Evolutionary conservation across 2,888 invertebrate species (phyloP).

Genomic region (Chrysolina haemoptera): DNA sequence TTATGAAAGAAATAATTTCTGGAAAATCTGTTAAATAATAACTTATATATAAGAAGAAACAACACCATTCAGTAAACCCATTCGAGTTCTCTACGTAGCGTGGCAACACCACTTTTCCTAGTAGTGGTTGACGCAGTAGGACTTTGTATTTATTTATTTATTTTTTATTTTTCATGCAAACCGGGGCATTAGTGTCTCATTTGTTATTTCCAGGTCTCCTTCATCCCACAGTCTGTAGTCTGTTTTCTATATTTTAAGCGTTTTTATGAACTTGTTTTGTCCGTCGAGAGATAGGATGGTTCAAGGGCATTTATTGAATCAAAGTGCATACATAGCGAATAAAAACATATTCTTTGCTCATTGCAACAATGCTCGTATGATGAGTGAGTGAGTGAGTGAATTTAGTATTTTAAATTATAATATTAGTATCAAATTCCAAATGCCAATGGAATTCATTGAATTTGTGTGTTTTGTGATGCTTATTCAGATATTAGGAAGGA

Average conservation of each 20-base stretch:
- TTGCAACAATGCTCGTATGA: not conserved
- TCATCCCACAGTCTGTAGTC: conserved; percentile 22
- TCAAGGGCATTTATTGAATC: conserved; percentile 46
- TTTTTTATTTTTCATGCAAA: conserved; percentile 22
- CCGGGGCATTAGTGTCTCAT: conserved; percentile 28
- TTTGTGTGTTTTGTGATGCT: too few species aligned
- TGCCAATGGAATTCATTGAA: too few species aligned
- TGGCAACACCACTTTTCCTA: not conserved
- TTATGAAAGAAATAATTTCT: too few species aligned
- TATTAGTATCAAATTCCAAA: too few species aligned
- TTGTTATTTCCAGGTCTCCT: conserved; percentile 27
- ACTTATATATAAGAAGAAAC: too few species aligned
- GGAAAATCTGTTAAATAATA: too few species aligned
- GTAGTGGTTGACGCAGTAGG: not conserved
- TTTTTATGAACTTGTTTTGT: conserved; percentile 53
- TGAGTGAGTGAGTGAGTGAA: not conserved
- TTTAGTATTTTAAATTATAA: not conserved
- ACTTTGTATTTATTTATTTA: not conserved
- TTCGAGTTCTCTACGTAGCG: not conserved
- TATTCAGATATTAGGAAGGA: too few species aligned
- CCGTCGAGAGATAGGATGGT: conserved; percentile 49
- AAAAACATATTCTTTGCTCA: conserved; percentile 27
- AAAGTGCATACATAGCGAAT: conserved; percentile 23
- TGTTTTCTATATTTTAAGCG: conserved; percentile 50
- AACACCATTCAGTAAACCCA: not conserved